Evolutionary conservation across 2,888 invertebrate species (phyloP).

Genomic region (Pelosia muscerda): DNA sequence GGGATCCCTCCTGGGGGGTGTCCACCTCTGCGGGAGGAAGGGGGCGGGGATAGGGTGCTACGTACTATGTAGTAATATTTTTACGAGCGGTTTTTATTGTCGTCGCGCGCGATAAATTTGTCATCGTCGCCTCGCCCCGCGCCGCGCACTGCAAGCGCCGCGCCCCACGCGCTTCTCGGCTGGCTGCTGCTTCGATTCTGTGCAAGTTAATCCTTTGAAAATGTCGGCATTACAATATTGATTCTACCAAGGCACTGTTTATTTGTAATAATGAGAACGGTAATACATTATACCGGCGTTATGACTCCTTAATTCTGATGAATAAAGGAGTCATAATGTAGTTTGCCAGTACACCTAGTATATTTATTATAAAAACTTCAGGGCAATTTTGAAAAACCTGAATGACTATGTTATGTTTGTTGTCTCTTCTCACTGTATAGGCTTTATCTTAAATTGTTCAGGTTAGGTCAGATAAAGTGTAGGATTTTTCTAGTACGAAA

Average conservation of each 20-base stretch:
- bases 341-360: background rate
- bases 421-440: too few species aligned
- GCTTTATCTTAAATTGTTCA: too few species aligned
- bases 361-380: too few species aligned
- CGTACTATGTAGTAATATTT: conserved; percentile 76
- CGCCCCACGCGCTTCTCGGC: background rate
- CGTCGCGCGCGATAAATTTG: conserved; percentile 79
- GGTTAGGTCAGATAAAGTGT: too few species aligned
- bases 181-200: background rate
- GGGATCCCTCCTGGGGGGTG: conserved; percentile 60
- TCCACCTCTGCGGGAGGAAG: conserved; percentile 36
- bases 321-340: background rate
- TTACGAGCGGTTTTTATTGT: conserved; percentile 82
- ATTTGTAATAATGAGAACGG: background rate
- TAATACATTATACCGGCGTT: background rate
- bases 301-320: background rate
- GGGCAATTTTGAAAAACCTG: too few species aligned
- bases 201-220: background rate
- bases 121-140: conserved; percentile 60
- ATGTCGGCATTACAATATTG: background rate
- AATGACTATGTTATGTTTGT: too few species aligned
- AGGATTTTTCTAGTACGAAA: too few species aligned
- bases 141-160: conserved; percentile 20
- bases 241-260: background rate
- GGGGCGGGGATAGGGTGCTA: conserved; percentile 25